Percentiles rank a stretch among this genome's conserved stretches.
These are phyloP conservation scores for Dysmachus trigonus DNA, from an alignment of 2,888 invertebrate genomes.

Conservation along the genomic window DNA sequence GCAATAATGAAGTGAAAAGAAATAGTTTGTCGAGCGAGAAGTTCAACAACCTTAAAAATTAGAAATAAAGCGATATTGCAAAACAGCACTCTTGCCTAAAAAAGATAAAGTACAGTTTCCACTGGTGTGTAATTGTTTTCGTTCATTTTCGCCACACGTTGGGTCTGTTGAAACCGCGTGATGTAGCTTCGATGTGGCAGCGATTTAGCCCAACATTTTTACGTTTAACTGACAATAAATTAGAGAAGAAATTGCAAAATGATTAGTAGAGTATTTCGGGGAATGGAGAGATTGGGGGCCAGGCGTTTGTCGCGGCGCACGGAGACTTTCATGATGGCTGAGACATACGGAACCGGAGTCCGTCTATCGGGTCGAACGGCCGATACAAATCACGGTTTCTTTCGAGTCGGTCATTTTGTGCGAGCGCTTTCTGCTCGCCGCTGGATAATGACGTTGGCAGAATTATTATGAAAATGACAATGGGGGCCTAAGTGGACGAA, in stretches of 20 bases:
- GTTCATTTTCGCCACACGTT: slow-evolving; percentile 6
- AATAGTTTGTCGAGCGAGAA: slow-evolving; percentile 48
- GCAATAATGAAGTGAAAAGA: slow-evolving; percentile 47
- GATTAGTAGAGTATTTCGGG: background rate
- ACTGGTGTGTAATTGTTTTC: slow-evolving; percentile 21
- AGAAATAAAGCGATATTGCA: slow-evolving; percentile 39
- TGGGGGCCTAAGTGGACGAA: background rate
- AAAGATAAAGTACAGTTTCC: slow-evolving; percentile 32
- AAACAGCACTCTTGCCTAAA: slow-evolving; percentile 36
- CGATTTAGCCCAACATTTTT: background rate
- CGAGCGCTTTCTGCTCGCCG: background rate
- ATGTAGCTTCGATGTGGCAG: background rate
- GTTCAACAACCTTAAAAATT: slow-evolving; percentile 35
- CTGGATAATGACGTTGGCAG: slow-evolving; percentile 21
- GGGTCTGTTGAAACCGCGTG: background rate
- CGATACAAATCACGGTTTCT: slow-evolving; percentile 13
- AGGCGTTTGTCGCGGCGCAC: background rate
- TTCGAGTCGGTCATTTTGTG: background rate
- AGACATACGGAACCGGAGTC: background rate
- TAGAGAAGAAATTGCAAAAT: slow-evolving; percentile 30
- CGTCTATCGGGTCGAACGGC: background rate
- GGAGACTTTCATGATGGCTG: background rate
- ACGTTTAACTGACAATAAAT: slow-evolving; percentile 23
- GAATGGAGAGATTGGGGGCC: background rate
- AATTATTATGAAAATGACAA: slow-evolving; percentile 22